Evolutionary conservation across 2,113 vertebrate species (phyloP).

Genomic region (Colinus virginianus): DNA sequence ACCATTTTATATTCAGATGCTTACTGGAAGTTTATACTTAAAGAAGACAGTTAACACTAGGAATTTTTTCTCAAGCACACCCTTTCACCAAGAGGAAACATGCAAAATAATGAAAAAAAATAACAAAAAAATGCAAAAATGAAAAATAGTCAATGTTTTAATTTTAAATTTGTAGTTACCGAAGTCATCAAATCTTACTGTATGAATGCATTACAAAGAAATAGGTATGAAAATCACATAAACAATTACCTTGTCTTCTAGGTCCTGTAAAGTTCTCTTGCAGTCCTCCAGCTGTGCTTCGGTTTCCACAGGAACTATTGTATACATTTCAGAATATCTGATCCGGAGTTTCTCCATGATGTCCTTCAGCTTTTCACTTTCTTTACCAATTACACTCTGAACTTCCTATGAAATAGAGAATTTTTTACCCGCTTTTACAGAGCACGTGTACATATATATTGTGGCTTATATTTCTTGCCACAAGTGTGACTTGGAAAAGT

Average conservation of each 20-base stretch:
- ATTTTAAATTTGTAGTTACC: neutral
- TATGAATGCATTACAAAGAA: neutral
- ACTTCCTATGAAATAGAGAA: conserved; percentile 82
- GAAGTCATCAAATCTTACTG: neutral
- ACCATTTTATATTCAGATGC: neutral
- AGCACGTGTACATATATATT: fast-evolving
- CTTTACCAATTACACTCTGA: conserved; percentile 78
- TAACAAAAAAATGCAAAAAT: too few relatives aligned
- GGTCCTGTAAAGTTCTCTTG: conserved; percentile 77
- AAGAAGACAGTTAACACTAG: neutral
- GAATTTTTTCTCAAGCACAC: neutral
- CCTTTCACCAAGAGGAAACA: neutral
- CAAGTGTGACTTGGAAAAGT: conserved; percentile 9
- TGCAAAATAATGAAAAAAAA: neutral
- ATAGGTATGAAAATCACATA: neutral
- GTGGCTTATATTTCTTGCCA: neutral
- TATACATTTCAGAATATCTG: conserved; percentile 85
- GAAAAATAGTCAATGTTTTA: neutral
- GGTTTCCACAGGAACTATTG: conserved; percentile 83
- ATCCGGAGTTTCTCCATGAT: conserved; percentile 84
- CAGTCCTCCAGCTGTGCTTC: conserved; percentile 82
- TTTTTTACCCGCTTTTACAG: neutral
- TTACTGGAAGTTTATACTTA: neutral
- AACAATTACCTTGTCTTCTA: conserved; percentile 87
- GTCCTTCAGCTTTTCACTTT: conserved; percentile 81